Base-by-base conservation (phyloP, 2,113 vertebrate genomes). In the Dendropsophus ebraccatus region DNA sequence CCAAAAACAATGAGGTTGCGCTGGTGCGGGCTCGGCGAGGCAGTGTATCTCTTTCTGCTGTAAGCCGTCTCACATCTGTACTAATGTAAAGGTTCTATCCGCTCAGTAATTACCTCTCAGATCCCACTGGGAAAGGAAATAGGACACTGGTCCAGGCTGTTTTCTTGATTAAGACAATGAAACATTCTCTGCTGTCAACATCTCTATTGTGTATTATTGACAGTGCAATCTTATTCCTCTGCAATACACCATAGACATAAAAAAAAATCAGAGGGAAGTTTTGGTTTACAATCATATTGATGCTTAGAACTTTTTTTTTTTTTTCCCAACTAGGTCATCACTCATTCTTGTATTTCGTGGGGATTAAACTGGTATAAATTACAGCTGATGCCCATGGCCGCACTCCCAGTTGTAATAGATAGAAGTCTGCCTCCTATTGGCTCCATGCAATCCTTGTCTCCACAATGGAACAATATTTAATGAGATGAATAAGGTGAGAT, bases 101-200 rank as follows among this genome's bases (percentile, higher is more conserved):
- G 16, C 70, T 86, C 69, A 45, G 50, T 74, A 87, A 87, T 87
- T 87, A 87, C 77, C 69, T 87, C 50, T 78, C 50, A 49, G 65
- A 72, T 86, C 75, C 77, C 85, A 81, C 65, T 21, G 77, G 77
- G 85, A 60, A 60, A 23, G 30, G 78, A 87, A 81, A 87, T 87
- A 70, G 85, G 69, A 87, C 84, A 50, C 77, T 3, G 17, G 78
- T 74, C 67, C 85, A 30, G 78, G 70, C 45, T 60, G 77, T 79
- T 81, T 81, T 74, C 76, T 86, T 86, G 65, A 86, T 80, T 86
- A 86, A 86, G 76, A 86, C 84, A 86, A 72, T 73, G 62, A 85
- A 78, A 85, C 83, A 78, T 85, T 54, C 49, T 67, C 74, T 30
- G 45, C 60, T 85, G 74, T 78, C 73, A 77, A 85, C 75, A 78